A percentile compares a stretch with the other conserved stretches of the same genome.
Conservation (phyloP, 2,888 invertebrate species). For the Caradrina kadenii region DNA sequence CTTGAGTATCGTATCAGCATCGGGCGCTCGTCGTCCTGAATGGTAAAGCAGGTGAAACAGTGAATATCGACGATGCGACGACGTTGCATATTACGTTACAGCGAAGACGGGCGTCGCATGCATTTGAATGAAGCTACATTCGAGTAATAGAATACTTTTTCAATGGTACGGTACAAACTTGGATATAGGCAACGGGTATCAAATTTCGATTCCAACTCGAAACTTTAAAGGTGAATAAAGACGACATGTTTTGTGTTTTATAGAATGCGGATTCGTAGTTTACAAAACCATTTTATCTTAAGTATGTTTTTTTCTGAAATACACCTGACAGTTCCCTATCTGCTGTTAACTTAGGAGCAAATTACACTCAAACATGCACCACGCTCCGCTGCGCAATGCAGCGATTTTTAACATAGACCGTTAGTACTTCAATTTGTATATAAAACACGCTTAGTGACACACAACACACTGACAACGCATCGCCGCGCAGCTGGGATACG, state of each 20-base stretch:
- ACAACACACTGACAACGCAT: too few species aligned
- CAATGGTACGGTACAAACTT: constrained; percentile 40
- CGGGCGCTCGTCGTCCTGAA: constrained; percentile 61
- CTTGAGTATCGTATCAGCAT: constrained; percentile 65
- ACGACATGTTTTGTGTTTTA: background rate
- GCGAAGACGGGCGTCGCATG: constrained; percentile 46
- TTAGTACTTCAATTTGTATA: too few species aligned
- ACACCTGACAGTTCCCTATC: too few species aligned
- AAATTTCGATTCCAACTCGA: constrained; percentile 25
- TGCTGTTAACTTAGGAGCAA: too few species aligned
- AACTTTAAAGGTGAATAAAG: constrained; percentile 17
- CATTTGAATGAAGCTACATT: constrained; percentile 64
- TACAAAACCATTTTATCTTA: background rate
- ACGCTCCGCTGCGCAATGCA: too few species aligned
- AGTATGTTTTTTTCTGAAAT: background rate
- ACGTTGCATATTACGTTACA: constrained; percentile 66
- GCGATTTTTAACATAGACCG: too few species aligned
- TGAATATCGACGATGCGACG: constrained; percentile 63
- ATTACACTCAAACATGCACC: too few species aligned
- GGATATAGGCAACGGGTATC: constrained; percentile 21
- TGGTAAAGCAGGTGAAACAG: constrained; percentile 67
- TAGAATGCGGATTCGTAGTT: background rate
- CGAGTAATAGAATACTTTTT: constrained; percentile 51
- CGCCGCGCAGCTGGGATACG: too few species aligned
- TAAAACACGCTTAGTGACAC: too few species aligned